These are phyloP conservation scores for Caenorhabditis imperialis DNA, from an alignment of 2,888 invertebrate genomes.

Conservation along the genomic window DNA sequence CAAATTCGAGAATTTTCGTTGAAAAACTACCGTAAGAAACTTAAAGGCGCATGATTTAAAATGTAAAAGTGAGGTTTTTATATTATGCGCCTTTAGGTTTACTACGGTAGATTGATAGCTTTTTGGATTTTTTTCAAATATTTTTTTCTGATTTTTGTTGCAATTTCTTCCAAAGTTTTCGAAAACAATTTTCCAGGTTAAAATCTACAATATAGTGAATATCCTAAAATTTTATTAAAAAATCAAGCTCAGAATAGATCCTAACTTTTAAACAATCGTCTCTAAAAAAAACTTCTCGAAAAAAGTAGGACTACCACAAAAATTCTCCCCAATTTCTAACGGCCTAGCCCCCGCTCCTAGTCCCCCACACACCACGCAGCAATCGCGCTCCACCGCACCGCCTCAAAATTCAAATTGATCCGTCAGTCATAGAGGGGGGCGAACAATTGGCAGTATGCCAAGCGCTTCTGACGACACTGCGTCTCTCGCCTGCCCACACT, in stretches of 20 bases:
- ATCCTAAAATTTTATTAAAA: background rate
- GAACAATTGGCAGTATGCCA: conserved; percentile 46
- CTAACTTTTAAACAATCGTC: background rate
- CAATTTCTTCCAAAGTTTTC: no score
- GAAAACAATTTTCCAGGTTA: background rate
- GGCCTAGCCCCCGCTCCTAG: background rate
- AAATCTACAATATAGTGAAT: background rate
- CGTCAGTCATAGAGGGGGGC: conserved; percentile 8
- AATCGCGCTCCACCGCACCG: conserved; percentile 36
- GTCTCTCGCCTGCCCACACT: conserved; percentile 7
- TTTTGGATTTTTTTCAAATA: no score
- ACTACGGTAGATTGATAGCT: no score
- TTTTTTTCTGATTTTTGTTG: no score
- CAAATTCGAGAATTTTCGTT: background rate
- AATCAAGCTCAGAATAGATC: background rate
- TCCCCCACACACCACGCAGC: no score
- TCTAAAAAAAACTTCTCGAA: background rate
- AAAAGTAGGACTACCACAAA: background rate
- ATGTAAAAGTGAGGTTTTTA: no score
- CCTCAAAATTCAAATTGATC: conserved; percentile 29
- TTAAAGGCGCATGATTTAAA: conserved; percentile 3
- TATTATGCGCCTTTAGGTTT: no score
- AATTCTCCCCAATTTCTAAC: background rate
- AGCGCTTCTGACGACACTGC: conserved; percentile 7
- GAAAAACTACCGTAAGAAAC: background rate